Conservation (phyloP, 92 coral and sea anemone genomes). For the Siderastrea radians region DNA sequence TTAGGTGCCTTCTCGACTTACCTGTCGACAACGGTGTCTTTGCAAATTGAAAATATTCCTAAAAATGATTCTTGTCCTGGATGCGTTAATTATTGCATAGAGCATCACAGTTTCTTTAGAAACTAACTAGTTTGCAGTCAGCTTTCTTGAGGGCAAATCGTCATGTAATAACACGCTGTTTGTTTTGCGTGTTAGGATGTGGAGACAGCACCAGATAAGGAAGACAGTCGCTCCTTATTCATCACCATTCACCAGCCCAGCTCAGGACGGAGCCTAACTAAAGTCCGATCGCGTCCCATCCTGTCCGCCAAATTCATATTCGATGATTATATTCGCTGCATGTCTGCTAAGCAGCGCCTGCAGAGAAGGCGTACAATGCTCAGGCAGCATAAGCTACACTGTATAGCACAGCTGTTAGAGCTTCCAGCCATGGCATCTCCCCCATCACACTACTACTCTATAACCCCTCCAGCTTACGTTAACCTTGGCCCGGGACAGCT, state of each 20-base stretch:
- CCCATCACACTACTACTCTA: conserved; percentile 88
- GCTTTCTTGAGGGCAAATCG: neutral
- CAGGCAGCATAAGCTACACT: conserved; percentile 94
- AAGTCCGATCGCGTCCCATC: conserved; percentile 92
- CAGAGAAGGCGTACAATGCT: conserved; percentile 94
- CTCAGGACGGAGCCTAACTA: conserved; percentile 89
- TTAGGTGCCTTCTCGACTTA: no score
- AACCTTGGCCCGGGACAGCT: conserved; percentile 80
- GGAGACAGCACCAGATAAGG: conserved; percentile 96
- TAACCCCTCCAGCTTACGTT: conserved; percentile 94
- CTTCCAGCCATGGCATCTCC: conserved; percentile 98
- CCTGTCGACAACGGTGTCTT: no score
- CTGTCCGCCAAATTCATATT: conserved; percentile 97
- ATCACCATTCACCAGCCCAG: conserved; percentile 99
- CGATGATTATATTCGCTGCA: conserved; percentile 99
- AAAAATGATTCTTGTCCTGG: no score
- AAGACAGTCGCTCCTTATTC: conserved; percentile 98
- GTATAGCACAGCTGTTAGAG: conserved; percentile 96
- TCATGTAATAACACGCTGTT: neutral
- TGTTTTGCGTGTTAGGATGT: conserved; percentile 81
- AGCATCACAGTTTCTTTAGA: neutral
- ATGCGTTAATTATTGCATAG: no score
- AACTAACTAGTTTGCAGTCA: neutral
- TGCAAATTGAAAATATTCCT: no score
- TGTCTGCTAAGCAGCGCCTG: conserved; percentile 98